A percentile compares a stretch with the other conserved stretches of the same genome.
Conservation (phyloP, 2,797 vertebrate species). For the Myoxocephalus aenaeus region DNA sequence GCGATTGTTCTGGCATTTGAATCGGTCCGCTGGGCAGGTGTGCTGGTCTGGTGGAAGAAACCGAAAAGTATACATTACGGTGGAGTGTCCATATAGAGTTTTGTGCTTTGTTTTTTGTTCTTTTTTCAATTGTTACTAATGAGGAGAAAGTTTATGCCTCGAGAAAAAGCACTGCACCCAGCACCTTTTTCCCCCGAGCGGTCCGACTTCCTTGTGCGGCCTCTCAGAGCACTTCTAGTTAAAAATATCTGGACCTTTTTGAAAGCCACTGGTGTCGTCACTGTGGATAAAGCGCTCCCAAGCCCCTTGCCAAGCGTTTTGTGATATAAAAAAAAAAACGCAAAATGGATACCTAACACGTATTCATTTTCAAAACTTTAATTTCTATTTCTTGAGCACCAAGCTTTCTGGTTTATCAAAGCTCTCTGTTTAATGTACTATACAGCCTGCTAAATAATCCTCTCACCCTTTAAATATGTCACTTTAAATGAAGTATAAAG, state of each 20-base stretch:
- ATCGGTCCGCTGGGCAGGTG: slow-evolving; percentile 94
- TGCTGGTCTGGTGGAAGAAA: slow-evolving; percentile 88
- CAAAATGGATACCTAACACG: neutral
- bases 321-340: too few relatives aligned
- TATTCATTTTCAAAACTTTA: neutral
- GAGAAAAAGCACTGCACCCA: neutral
- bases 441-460: neutral
- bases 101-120: too few relatives aligned
- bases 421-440: neutral
- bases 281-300: neutral
- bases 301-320: neutral
- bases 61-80: neutral
- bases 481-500: slow-evolving; percentile 8
- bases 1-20: slow-evolving; percentile 97
- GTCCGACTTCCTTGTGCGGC: neutral
- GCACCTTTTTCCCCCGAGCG: neutral
- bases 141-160: too few relatives aligned
- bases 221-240: neutral
- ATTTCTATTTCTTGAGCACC: neutral
- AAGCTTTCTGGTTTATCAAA: neutral
- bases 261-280: neutral
- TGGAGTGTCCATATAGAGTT: neutral
- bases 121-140: neutral
- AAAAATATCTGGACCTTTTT: neutral
- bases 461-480: slow-evolving; percentile 3